Percentiles rank a stretch among this genome's conserved stretches.
Conservation (phyloP, 2,113 vertebrate genomes). For the Pitta sordida region DNA sequence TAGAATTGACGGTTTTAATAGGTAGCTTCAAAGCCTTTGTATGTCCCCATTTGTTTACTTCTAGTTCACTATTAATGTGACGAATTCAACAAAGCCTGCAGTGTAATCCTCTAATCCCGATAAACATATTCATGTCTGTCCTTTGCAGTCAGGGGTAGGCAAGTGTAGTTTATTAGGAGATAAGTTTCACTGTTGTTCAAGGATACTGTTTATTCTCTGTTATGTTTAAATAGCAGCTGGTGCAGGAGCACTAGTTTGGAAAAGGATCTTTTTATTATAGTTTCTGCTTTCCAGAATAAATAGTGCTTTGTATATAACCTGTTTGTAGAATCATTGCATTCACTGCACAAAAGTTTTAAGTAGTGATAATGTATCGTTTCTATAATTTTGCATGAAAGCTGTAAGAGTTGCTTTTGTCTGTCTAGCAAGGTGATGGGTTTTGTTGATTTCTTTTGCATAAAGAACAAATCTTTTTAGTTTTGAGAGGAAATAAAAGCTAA, state of each 20-base stretch:
- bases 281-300: background rate
- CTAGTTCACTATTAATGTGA: background rate
- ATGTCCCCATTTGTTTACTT: background rate
- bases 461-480: background rate
- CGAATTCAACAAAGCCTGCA: background rate
- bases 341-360: background rate
- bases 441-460: background rate
- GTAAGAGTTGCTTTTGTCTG: background rate
- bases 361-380: background rate
- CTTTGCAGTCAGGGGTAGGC: background rate
- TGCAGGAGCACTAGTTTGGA: background rate
- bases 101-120: background rate
- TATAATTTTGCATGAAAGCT: background rate
- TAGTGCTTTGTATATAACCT: background rate
- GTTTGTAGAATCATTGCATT: background rate
- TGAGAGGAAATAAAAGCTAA: background rate
- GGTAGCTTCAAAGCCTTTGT: background rate
- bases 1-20: background rate
- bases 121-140: background rate
- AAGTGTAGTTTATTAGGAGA: background rate
- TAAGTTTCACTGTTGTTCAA: background rate
- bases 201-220: background rate
- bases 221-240: background rate
- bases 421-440: rapidly evolving
- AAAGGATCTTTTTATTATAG: background rate